Conservation (phyloP, 1,140 invertebrate species). For the Cyclina sinensis region DNA sequence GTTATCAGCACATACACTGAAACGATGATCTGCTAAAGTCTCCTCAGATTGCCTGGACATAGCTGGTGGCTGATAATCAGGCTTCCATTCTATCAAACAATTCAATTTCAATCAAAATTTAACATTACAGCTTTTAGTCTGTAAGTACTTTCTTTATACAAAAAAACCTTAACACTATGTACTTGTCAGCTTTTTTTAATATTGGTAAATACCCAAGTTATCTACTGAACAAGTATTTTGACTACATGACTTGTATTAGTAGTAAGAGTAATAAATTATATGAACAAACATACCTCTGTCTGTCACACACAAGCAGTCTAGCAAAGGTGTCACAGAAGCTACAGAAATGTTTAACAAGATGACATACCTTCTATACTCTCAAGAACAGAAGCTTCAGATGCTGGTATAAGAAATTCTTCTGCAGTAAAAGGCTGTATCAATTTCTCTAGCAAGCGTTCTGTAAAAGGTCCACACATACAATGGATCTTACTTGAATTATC, state of each 20-base stretch:
- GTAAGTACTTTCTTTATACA: too few species aligned
- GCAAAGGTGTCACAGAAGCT: too few species aligned
- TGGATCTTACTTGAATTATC: neutral
- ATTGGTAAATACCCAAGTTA: neutral
- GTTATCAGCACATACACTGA: neutral
- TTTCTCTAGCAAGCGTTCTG: conserved; percentile 13
- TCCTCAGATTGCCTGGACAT: neutral
- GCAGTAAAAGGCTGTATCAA: conserved; percentile 18
- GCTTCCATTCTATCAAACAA: conserved; percentile 53
- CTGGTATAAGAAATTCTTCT: conserved; percentile 35
- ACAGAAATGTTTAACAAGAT: too few species aligned
- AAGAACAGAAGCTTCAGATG: neutral
- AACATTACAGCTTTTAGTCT: too few species aligned
- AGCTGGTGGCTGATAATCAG: conserved; percentile 23
- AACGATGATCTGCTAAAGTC: neutral
- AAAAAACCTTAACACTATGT: neutral
- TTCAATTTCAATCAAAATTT: neutral
- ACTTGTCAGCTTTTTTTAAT: neutral
- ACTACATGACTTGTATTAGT: too few species aligned
- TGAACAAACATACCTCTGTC: too few species aligned
- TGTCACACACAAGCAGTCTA: too few species aligned
- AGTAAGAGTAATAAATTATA: too few species aligned
- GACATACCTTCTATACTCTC: conserved; percentile 36
- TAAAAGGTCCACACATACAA: neutral
- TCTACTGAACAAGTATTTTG: too few species aligned